These are phyloP conservation scores for Chunga burmeisteri DNA, from an alignment of 2,113 vertebrate species.

Conservation along the genomic window DNA sequence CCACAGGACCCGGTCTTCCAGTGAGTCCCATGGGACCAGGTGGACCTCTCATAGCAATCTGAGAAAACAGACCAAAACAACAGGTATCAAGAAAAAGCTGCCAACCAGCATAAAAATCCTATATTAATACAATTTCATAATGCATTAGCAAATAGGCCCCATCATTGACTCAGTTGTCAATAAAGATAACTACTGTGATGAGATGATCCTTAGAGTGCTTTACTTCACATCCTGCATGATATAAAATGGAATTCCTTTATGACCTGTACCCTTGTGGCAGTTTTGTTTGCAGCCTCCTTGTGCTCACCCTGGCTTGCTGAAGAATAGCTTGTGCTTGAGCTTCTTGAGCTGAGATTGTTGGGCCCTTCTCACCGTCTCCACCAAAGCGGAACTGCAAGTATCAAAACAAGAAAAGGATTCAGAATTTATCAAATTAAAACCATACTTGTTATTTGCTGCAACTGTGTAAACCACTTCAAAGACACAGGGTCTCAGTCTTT, in stretches of 20 bases:
- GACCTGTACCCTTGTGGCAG: neutral
- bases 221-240: neutral
- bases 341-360: slow-evolving; percentile 91
- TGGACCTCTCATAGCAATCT: slow-evolving; percentile 96
- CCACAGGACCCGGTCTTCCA: slow-evolving; percentile 96
- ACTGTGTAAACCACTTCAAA: neutral
- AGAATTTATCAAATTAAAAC: neutral
- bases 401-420: neutral
- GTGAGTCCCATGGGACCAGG: slow-evolving; percentile 97
- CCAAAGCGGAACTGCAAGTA: slow-evolving; percentile 90
- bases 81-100: neutral
- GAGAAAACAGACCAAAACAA: slow-evolving; percentile 16
- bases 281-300: neutral
- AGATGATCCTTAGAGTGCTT: neutral
- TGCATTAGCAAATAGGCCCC: neutral
- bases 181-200: neutral
- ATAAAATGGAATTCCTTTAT: neutral
- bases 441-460: neutral
- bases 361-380: slow-evolving; percentile 92
- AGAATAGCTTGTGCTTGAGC: slow-evolving; percentile 98
- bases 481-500: neutral
- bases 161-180: neutral
- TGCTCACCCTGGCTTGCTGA: slow-evolving; percentile 93
- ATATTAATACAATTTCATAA: neutral
- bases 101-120: neutral